Evolutionary conservation across 2,888 invertebrate species (phyloP).

Genomic region (Thecophora atra): DNA sequence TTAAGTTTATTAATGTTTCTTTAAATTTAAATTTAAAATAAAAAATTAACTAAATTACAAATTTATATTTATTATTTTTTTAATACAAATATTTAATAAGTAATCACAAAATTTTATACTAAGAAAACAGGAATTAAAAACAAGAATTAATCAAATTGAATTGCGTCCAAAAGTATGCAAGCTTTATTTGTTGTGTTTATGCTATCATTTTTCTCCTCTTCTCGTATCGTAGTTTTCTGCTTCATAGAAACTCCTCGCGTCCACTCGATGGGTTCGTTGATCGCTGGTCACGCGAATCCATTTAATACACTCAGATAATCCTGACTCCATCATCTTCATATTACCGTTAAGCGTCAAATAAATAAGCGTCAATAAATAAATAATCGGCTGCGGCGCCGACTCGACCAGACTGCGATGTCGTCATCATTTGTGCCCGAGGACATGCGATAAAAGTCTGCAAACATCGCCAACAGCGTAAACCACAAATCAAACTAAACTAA

Average conservation of each 20-base stretch:
- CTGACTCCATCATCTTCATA: conserved; percentile 25
- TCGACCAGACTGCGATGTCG: conserved; percentile 16
- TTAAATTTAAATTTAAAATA: not conserved
- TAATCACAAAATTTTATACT: not conserved
- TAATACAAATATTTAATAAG: not conserved
- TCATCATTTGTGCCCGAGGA: not conserved
- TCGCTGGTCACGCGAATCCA: conserved; percentile 6
- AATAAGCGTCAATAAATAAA: too few species aligned
- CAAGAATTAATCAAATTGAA: not conserved
- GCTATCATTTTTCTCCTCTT: not conserved
- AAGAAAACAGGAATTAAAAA: not conserved
- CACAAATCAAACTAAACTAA: conserved; percentile 26
- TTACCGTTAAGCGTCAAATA: conserved; percentile 8
- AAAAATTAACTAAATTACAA: not conserved
- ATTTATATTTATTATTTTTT: not conserved
- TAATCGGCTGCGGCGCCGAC: conserved; percentile 21
- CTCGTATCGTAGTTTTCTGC: not conserved
- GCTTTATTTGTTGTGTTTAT: not conserved
- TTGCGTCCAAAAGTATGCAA: conserved; percentile 12
- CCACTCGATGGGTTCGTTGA: conserved; percentile 13
- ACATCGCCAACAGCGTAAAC: not conserved
- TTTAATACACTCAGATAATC: conserved; percentile 18
- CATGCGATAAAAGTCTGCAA: not conserved
- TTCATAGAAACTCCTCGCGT: not conserved
- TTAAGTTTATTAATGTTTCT: not conserved